Evolutionary conservation across 2,797 vertebrate species (phyloP).

Genomic region (Iguana delicatissima): DNA sequence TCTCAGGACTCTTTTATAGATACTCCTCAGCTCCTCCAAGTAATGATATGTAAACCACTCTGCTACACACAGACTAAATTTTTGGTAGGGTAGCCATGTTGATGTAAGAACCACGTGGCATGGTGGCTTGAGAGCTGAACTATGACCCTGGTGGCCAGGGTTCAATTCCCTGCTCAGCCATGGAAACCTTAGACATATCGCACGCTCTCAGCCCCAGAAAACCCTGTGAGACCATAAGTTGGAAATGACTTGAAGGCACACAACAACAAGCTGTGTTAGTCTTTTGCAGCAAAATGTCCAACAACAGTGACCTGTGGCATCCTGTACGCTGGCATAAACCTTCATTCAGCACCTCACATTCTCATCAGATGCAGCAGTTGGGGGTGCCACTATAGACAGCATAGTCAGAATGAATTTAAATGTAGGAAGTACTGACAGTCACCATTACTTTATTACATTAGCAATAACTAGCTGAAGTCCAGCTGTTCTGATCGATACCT

Average conservation of each 20-base stretch:
- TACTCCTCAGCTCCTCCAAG: not conserved
- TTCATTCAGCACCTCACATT: not conserved
- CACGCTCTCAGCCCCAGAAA: no score
- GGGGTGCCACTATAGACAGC: not conserved
- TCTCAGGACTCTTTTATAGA: not conserved
- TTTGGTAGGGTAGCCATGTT: not conserved
- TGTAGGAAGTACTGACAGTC: not conserved
- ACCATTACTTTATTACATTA: not conserved
- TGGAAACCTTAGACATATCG: no score
- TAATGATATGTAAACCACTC: not conserved
- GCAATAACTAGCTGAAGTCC: no score
- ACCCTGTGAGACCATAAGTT: no score
- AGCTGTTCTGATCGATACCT: no score
- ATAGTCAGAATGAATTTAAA: not conserved
- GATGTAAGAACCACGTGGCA: no score
- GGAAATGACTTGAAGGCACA: no score
- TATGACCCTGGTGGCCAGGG: no score
- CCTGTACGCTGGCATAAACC: not conserved
- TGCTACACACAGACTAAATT: not conserved
- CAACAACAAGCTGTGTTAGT: not conserved
- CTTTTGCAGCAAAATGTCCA: not conserved
- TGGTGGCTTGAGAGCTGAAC: no score
- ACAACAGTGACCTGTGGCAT: not conserved
- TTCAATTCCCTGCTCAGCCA: no score
- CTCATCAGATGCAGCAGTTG: not conserved